A percentile compares a stretch with the other conserved stretches of the same genome.
Evolutionary conservation across 2,797 vertebrate species (phyloP).

Genomic region (Acestrorhynchus altus): DNA sequence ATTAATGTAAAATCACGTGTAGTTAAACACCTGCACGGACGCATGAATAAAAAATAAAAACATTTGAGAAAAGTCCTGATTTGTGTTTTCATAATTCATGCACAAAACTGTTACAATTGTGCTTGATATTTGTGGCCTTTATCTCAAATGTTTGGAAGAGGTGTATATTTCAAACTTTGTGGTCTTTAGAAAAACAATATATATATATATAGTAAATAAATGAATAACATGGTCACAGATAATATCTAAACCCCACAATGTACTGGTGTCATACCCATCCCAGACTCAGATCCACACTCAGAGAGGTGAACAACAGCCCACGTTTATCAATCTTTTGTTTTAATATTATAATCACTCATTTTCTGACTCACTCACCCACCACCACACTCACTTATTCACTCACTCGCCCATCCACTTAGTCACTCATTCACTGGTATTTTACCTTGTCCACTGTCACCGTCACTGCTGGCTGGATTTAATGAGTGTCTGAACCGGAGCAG

Average conservation of each 20-base stretch:
- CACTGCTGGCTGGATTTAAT: constrained; percentile 25
- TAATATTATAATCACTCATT: neutral
- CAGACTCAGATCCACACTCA: neutral
- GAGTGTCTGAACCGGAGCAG: constrained; percentile 30
- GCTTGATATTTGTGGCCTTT: too few species aligned
- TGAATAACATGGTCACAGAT: neutral
- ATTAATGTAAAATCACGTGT: too few species aligned
- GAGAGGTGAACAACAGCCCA: neutral
- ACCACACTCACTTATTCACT: neutral
- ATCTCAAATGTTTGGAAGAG: too few species aligned
- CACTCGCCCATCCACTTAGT: constrained; percentile 1
- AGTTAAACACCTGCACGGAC: too few species aligned
- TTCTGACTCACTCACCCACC: neutral
- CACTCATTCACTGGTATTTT: neutral
- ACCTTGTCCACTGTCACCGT: constrained; percentile 8
- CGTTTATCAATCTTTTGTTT: neutral
- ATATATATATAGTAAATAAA: too few species aligned
- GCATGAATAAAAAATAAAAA: too few species aligned
- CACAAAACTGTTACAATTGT: too few species aligned
- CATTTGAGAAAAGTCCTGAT: too few species aligned
- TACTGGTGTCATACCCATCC: neutral
- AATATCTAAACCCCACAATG: neutral
- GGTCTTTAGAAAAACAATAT: too few species aligned
- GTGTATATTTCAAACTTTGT: too few species aligned
- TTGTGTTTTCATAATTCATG: too few species aligned